These are phyloP conservation scores for Epistrophe grossulariae DNA, from an alignment of 2,888 invertebrate genomes.

Conservation along the genomic window DNA sequence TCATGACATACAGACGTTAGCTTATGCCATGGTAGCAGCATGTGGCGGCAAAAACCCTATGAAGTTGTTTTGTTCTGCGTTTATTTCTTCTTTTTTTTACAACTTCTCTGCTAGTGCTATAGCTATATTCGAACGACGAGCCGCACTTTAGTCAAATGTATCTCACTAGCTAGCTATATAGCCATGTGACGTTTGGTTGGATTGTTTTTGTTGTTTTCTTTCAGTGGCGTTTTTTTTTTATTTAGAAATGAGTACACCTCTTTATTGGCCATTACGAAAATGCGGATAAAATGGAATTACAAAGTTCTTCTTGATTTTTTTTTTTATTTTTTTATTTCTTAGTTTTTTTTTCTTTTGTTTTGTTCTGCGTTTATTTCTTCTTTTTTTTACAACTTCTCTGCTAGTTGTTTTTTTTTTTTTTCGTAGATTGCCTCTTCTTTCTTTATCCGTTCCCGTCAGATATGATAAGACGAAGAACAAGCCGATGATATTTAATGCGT, in stretches of 20 bases:
- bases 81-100: constrained; percentile 24
- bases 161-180: constrained; percentile 13
- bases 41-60: constrained; percentile 71
- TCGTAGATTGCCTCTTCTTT: constrained; percentile 27
- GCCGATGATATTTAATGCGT: constrained; percentile 21
- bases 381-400: constrained; percentile 17
- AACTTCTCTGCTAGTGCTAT: constrained; percentile 7
- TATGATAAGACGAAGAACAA: constrained; percentile 26
- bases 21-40: constrained; percentile 51
- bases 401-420: constrained; percentile 23
- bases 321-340: constrained; percentile 8
- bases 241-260: constrained; percentile 71
- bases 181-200: constrained; percentile 58
- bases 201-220: constrained; percentile 44
- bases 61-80: constrained; percentile 63
- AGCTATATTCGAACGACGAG: neutral
- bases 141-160: constrained; percentile 37
- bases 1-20: constrained; percentile 52
- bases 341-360: constrained; percentile 38
- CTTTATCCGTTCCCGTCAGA: constrained; percentile 41
- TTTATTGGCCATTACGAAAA: constrained; percentile 76
- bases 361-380: constrained; percentile 46
- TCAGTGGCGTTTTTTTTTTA: constrained; percentile 35
- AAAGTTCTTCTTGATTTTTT: constrained; percentile 52
- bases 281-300: constrained; percentile 73